Percentiles rank a stretch among this genome's conserved stretches.
phyloP scores from a whole-genome alignment of 1,140 invertebrate species.

The Paralvinella palmiformis region DNA sequence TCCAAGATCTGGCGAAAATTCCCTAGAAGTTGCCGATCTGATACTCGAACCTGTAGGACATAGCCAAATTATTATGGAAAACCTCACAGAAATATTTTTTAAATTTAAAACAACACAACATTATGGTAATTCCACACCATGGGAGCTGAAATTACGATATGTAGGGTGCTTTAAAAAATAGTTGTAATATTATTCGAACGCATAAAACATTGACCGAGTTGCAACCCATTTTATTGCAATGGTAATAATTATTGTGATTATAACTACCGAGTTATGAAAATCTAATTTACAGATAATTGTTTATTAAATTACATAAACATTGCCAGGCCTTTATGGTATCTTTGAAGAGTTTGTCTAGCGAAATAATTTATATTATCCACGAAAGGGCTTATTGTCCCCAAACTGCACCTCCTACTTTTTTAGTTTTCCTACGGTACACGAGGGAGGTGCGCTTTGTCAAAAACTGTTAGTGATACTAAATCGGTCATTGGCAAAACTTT shows the following conservation, averaged over 20 bases:
- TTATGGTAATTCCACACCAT: slow-evolving; percentile 1
- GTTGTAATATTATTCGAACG: slow-evolving; percentile 3
- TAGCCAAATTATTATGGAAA: slow-evolving; percentile 3
- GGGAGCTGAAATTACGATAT: not conserved
- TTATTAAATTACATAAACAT: not conserved
- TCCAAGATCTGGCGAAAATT: slow-evolving; percentile 5
- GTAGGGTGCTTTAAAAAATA: not conserved
- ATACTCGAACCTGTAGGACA: not conserved
- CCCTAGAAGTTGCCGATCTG: slow-evolving; percentile 2
- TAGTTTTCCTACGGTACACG: not conserved
- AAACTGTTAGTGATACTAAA: slow-evolving; percentile 2
- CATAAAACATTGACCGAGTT: slow-evolving; percentile 9
- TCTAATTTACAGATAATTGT: not conserved
- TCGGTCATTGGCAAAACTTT: not conserved
- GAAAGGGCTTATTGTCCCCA: slow-evolving; percentile 2
- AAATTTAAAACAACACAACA: not conserved
- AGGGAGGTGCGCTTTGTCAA: not conserved
- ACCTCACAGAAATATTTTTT: not conserved
- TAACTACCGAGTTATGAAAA: not conserved
- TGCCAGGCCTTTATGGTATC: no score
- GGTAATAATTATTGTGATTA: slow-evolving; percentile 7
- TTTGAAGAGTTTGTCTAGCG: slow-evolving; percentile 2
- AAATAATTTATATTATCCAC: slow-evolving; percentile 3
- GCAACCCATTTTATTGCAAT: not conserved
- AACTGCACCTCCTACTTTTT: not conserved